Conservation (phyloP, 2,888 invertebrate genomes). For the Drosophila eohydei region DNA sequence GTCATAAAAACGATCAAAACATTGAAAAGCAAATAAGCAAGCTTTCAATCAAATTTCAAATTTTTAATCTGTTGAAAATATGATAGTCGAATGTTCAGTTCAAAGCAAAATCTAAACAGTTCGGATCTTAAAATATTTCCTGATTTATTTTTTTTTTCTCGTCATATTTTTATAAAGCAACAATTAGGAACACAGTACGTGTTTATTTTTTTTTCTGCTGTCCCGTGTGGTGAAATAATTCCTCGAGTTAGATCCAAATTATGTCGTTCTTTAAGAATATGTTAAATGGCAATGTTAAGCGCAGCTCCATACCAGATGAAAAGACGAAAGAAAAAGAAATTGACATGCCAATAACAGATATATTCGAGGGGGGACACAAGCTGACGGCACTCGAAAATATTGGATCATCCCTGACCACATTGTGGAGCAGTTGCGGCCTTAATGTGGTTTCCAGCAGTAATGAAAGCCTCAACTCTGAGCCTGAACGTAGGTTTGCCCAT, state of each 20-base stretch:
- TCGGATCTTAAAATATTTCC: background rate
- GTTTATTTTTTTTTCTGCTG: background rate
- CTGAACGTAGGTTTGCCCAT: slow-evolving; percentile 9
- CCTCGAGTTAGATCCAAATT: background rate
- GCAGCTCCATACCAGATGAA: background rate
- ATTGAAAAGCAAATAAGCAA: background rate
- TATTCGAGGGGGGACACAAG: slow-evolving; percentile 36
- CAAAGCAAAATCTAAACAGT: background rate
- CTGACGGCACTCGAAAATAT: slow-evolving; percentile 42
- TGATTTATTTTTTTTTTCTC: slow-evolving; percentile 2
- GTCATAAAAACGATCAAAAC: background rate
- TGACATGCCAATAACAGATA: slow-evolving; percentile 22
- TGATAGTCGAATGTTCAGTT: background rate
- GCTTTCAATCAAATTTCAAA: background rate
- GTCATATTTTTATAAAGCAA: background rate
- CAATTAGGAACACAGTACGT: background rate
- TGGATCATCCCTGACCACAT: slow-evolving; percentile 44
- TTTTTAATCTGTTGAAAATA: background rate
- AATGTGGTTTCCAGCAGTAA: background rate
- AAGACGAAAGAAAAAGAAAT: slow-evolving; percentile 13
- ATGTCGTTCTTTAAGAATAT: slow-evolving; percentile 33
- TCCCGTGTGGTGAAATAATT: background rate
- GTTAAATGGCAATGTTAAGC: background rate
- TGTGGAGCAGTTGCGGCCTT: slow-evolving; percentile 43
- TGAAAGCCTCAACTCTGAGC: background rate